Base-by-base conservation (phyloP, 2,888 invertebrate species). In the Trypoxylon attenuatum region DNA sequence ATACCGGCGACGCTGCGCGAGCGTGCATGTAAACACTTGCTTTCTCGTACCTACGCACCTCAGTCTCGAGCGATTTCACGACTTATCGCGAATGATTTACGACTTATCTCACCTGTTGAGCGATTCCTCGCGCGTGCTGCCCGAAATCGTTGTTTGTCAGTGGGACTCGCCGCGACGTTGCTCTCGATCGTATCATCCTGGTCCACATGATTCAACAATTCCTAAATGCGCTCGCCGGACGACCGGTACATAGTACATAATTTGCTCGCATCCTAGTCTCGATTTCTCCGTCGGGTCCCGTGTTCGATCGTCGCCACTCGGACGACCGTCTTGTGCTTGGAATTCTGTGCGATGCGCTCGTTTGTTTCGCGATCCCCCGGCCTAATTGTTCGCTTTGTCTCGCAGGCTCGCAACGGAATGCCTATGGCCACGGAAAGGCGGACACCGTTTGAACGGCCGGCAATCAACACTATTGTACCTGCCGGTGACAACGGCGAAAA, bases 341-440 rank as follows among this genome's bases (percentile, higher is more conserved):
- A n/a, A n/a, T n/a, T n/a, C n/a, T n/a, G n/a, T n/a, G n/a, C n/a
- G n/a, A n/a, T n/a, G n/a, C n/a, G n/a, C n/a, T n/a, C n/a, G n/a
- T n/a, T n/a, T n/a, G n/a, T n/a, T n/a, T n/a, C n/a, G n/a, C n/a
- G n/a, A n/a, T n/a, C n/a, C n/a, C n/a, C n/a, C n/a, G n/a, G n/a
- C n/a, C n/a, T n/a, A n/a, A n/a, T n/a, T n/a, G n/a, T n/a, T n/a
- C n/a, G n/a, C n/a, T n/a, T n/a, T n/a, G 21, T 19, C 47, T 67
- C 72, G 41, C 61, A 80, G 80, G 57, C 75, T 73, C 80, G 81
- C 60, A 69, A 73, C 79, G 77, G 73, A 62, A 80, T 78, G 80
- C 75, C 77, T 63, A 73, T 71, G 71, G 77, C 69, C 65, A 67
- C 80, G 67, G 75, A 69, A 70, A 73, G 73, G 65, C 77, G 76